A percentile compares a stretch with the other conserved stretches of the same genome.
Conservation (phyloP, 2,797 vertebrate genomes). For the Astyanax mexicanus region DNA sequence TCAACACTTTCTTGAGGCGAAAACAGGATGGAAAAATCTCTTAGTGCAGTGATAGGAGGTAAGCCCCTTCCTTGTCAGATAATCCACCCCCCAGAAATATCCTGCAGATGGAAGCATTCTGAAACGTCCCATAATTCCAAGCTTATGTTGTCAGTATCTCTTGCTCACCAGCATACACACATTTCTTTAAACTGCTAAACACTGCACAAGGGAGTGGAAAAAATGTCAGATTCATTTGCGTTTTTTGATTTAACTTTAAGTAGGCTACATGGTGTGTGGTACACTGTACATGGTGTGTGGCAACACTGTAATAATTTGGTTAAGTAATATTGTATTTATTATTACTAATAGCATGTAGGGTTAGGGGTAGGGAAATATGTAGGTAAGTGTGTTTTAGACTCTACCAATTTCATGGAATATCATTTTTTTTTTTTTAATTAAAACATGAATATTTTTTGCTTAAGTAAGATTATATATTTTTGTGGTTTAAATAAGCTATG, state of each 20-base stretch:
- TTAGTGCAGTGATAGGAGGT: constrained; percentile 75
- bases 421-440: too few species aligned
- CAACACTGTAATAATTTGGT: too few species aligned
- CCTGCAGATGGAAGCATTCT: constrained; percentile 80
- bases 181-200: constrained; percentile 55
- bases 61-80: constrained; percentile 81
- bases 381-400: too few species aligned
- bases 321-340: too few species aligned
- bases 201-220: constrained; percentile 64
- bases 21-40: constrained; percentile 63
- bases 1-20: constrained; percentile 70
- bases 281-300: too few species aligned
- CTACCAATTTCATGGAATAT: too few species aligned
- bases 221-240: constrained; percentile 29
- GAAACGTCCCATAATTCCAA: constrained; percentile 79
- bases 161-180: constrained; percentile 68
- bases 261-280: background rate
- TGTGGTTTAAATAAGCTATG: too few species aligned
- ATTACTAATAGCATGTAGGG: too few species aligned
- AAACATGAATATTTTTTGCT: too few species aligned
- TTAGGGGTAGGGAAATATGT: too few species aligned
- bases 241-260: constrained; percentile 16
- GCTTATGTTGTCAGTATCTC: constrained; percentile 83
- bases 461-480: too few species aligned
- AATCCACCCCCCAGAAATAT: constrained; percentile 81